Base-by-base conservation (phyloP, 2,888 invertebrate species). In the Heliconius cydno region DNA sequence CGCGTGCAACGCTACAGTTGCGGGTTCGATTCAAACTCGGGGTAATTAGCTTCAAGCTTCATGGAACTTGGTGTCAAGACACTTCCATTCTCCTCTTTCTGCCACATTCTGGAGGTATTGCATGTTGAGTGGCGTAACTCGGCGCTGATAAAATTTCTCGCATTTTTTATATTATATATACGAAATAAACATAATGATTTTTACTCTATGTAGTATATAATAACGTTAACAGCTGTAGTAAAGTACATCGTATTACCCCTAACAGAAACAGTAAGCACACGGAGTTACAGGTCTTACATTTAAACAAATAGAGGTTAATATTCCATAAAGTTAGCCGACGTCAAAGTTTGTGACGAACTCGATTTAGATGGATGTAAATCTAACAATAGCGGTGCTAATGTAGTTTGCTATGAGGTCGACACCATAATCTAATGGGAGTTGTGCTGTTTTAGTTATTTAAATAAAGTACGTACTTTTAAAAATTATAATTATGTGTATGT, bases 331-430 rank as follows among this genome's bases (percentile, higher is more conserved):
- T 34, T 25, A n/a, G 60, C n/a, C 9, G 10, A 60, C 34, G 73
- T 60, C 65, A 46, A 75, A 75, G 75, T 75, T 75, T 66, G 73
- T 73, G 75, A 75, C 75, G 75, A 65, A 75, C 75, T 75, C 65
- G 65, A 75, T 75, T 75, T 65, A 65, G 75, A 30, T 75, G 63
- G 25, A 65, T 75, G 75, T 75, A 41, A 75, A 66, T 65, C 41
- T 75, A 75, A 75, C 75, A 75, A 75, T 66, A 66, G 66, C 46
- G 15, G 73, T 13, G 75, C 75, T 66, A 75, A 75, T 66, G 75
- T 75, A 75, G 63, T 75, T 75, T 66, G 65, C 46, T 75, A 75
- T 65, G 41, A 65, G 75, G 65, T 66, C 75, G 75, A 75, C 63
- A 65, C 75, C 63, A 65, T 65, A 30, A 75, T 75, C 38, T 46